Percentiles rank a stretch among this genome's conserved stretches.
phyloP scores from a whole-genome alignment of 2,888 invertebrate species.

The Vanessa cardui region DNA sequence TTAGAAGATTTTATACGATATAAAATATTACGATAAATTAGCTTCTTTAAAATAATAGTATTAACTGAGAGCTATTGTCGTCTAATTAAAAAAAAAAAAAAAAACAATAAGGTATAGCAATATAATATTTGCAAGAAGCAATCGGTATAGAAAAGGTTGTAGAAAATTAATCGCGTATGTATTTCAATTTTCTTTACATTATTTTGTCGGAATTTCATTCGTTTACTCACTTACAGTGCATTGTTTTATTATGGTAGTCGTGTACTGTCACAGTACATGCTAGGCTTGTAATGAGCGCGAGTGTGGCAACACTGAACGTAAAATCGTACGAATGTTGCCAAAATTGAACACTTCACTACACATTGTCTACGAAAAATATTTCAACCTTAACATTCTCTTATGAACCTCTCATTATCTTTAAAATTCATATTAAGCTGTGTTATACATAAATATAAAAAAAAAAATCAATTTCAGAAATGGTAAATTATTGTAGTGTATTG shows the following conservation, averaged over 20 bases:
- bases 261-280: background rate
- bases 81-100: background rate
- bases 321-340: slow-evolving; percentile 18
- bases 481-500: slow-evolving; percentile 24
- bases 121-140: background rate
- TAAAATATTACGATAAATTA: slow-evolving; percentile 14
- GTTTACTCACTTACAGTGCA: background rate
- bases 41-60: slow-evolving; percentile 4
- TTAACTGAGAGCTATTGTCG: slow-evolving; percentile 6
- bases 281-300: slow-evolving; percentile 8
- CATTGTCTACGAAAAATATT: background rate
- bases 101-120: background rate
- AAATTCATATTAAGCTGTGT: background rate
- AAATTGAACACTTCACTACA: slow-evolving; percentile 17
- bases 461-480: slow-evolving; percentile 14
- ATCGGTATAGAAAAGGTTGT: no score
- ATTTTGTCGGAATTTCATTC: background rate
- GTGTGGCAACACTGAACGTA: background rate
- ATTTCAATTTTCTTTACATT: no score
- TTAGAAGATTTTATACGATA: slow-evolving; percentile 27
- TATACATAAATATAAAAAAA: slow-evolving; percentile 1
- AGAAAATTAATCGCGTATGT: background rate
- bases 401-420: slow-evolving; percentile 3
- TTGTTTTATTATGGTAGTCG: slow-evolving; percentile 3
- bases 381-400: background rate